Evolutionary conservation across 2,888 invertebrate species (phyloP).

Genomic region (Lasioglossum oenotherae): DNA sequence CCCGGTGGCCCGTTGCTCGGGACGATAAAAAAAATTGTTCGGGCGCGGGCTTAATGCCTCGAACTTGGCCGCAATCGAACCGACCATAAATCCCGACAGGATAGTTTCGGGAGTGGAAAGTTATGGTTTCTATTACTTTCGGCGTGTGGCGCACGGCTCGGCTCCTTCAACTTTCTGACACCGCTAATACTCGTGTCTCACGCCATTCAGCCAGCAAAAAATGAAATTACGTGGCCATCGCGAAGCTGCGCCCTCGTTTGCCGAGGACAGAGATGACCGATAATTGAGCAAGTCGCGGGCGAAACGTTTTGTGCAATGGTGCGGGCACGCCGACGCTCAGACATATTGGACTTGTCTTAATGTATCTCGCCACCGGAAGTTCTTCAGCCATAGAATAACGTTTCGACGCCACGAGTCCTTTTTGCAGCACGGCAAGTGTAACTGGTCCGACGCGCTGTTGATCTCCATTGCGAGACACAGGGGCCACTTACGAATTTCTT

Average conservation of each 20-base stretch:
- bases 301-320: background rate
- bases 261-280: background rate
- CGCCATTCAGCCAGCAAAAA: background rate
- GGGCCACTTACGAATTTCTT: too few relatives aligned
- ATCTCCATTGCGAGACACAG: too few relatives aligned
- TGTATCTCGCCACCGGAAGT: background rate
- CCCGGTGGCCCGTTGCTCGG: background rate
- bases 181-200: slow-evolving; percentile 17
- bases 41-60: background rate
- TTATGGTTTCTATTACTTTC: slow-evolving; percentile 35
- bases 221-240: slow-evolving; percentile 33
- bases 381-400: background rate
- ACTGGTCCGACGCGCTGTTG: background rate
- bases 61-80: slow-evolving; percentile 27
- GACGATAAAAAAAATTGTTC: slow-evolving; percentile 24
- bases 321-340: background rate
- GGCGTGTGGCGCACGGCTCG: background rate
- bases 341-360: background rate
- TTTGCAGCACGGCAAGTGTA: background rate
- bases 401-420: background rate
- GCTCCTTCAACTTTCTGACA: slow-evolving; percentile 28
- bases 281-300: slow-evolving; percentile 39
- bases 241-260: slow-evolving; percentile 11
- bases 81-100: slow-evolving; percentile 9
- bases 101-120: slow-evolving; percentile 2